Conservation (phyloP, 2,113 vertebrate species). For the Saguinus imperator region DNA sequence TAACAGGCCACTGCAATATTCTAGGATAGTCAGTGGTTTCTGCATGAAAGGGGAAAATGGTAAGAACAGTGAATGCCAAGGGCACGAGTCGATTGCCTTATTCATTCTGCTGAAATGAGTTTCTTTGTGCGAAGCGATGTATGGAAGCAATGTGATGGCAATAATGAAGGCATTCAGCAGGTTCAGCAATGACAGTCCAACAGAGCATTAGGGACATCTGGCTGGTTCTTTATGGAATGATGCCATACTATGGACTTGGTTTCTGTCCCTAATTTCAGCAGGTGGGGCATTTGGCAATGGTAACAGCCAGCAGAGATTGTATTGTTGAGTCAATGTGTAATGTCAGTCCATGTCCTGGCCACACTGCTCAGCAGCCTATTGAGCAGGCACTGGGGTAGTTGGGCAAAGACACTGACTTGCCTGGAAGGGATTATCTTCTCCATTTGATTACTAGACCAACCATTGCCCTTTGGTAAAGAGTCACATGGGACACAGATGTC, state of each 20-base stretch:
- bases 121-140: not conserved
- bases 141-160: not conserved
- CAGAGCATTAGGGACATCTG: not conserved
- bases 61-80: not conserved
- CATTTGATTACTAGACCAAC: not conserved
- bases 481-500: not conserved
- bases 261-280: constrained; percentile 22
- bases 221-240: not conserved
- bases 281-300: not conserved
- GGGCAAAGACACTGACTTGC: not conserved
- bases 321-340: not conserved
- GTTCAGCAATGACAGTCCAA: not conserved
- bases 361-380: not conserved
- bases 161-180: not conserved
- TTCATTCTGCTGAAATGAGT: not conserved
- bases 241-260: not conserved
- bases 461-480: not conserved
- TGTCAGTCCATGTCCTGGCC: not conserved
- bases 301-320: not conserved
- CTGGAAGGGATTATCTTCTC: not conserved
- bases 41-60: not conserved
- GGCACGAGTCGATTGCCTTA: not conserved
- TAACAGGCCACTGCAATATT: not conserved
- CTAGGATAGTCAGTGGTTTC: not conserved
- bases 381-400: not conserved